These are phyloP conservation scores for Stenopsyche tienmushanensis DNA, from an alignment of 1,140 invertebrate genomes.

Conservation along the genomic window DNA sequence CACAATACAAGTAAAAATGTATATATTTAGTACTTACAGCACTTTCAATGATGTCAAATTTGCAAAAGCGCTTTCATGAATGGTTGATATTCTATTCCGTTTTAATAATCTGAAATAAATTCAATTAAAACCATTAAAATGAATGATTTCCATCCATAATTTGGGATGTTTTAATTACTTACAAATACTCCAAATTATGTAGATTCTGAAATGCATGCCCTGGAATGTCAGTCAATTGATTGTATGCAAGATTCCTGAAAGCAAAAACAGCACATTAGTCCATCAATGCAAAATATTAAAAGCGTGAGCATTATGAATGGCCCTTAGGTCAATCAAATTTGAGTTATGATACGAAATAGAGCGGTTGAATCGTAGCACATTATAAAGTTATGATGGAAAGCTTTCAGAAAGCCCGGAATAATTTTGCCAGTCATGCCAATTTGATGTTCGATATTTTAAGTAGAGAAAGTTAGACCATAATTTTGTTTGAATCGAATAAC, in stretches of 20 bases:
- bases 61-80: constrained; percentile 63
- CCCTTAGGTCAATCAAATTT: no score
- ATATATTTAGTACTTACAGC: constrained; percentile 62
- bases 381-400: no score
- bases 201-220: constrained; percentile 61
- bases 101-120: constrained; percentile 61
- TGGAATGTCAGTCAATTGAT: constrained; percentile 64
- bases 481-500: no score
- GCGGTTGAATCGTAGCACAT: no score
- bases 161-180: constrained; percentile 5
- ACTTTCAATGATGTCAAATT: constrained; percentile 58
- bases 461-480: no score
- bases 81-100: constrained; percentile 62
- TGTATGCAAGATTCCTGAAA: constrained; percentile 70
- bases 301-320: not conserved
- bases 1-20: no score
- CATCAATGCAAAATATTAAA: not conserved
- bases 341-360: no score
- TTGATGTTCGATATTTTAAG: no score
- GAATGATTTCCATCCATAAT: constrained; percentile 44
- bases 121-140: no score
- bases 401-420: no score
- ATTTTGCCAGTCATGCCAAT: no score
- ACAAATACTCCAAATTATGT: constrained; percentile 47
- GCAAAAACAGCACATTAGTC: constrained; percentile 14